These are phyloP conservation scores for Entomobrya multifasciata DNA, from an alignment of 2,888 invertebrate species.

Conservation along the genomic window DNA sequence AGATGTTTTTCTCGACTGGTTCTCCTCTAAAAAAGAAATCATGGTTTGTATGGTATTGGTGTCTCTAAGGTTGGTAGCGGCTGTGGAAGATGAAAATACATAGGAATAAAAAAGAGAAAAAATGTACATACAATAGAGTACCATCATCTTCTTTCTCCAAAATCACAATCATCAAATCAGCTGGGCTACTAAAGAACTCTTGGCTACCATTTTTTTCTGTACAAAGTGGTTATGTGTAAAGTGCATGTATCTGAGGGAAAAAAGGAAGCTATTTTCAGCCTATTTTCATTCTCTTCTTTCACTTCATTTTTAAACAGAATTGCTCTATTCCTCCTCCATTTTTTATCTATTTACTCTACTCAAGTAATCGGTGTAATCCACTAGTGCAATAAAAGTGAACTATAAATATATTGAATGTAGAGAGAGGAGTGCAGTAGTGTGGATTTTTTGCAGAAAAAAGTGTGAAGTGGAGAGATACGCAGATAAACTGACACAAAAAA, in stretches of 20 bases:
- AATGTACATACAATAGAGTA: neutral
- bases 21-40: neutral
- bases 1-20: constrained; percentile 37
- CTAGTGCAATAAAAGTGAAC: neutral
- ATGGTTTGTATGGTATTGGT: neutral
- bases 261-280: constrained; percentile 56
- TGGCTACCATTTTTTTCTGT: neutral
- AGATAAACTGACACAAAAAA: no score
- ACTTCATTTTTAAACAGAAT: constrained; percentile 13
- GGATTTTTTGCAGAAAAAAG: neutral
- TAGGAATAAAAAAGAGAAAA: no score
- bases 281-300: constrained; percentile 51
- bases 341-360: constrained; percentile 21
- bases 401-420: neutral
- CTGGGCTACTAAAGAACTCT: neutral
- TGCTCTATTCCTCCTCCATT: neutral
- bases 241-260: no score
- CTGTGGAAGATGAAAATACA: no score
- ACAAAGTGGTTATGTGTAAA: neutral
- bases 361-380: constrained; percentile 17
- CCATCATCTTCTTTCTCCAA: neutral
- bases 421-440: neutral
- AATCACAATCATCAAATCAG: constrained; percentile 28
- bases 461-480: no score
- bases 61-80: no score